A percentile compares a stretch with the other conserved stretches of the same genome.
phyloP scores from a whole-genome alignment of 2,797 vertebrate species.

The Mus minutoides region DNA sequence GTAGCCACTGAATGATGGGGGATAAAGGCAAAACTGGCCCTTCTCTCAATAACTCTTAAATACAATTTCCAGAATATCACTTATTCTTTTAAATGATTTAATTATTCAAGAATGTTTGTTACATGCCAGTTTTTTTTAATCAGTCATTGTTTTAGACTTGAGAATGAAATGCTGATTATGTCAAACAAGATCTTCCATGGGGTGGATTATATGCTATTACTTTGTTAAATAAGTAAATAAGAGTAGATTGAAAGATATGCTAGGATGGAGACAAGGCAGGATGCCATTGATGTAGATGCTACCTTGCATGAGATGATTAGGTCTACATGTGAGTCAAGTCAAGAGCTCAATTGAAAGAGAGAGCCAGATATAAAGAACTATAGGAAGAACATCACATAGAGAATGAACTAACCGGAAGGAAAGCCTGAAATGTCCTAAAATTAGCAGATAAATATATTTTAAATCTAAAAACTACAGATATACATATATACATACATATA shows the following conservation, averaged over 20 bases:
- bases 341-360: conserved; percentile 7
- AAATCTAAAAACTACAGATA: conserved; percentile 8
- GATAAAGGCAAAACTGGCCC: conserved; percentile 85
- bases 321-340: not conserved
- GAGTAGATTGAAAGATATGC: not conserved
- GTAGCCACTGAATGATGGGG: conserved; percentile 75
- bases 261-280: not conserved
- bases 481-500: not conserved
- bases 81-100: conserved; percentile 85
- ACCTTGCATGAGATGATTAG: not conserved
- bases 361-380: not conserved
- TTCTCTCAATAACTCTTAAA: conserved; percentile 90
- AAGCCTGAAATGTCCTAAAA: not conserved
- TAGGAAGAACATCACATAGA: not conserved
- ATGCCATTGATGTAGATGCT: not conserved
- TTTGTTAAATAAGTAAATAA: conserved; percentile 27
- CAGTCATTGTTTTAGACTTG: conserved; percentile 41
- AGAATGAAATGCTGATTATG: conserved; percentile 52
- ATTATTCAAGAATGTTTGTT: conserved; percentile 56
- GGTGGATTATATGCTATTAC: conserved; percentile 29
- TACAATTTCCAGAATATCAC: conserved; percentile 82
- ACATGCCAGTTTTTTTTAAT: conserved; percentile 1
- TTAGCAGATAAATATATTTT: conserved; percentile 8
- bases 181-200: conserved; percentile 49
- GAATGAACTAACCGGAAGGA: not conserved